Conservation (phyloP, 2,888 invertebrate species). For the Dioctria linearis region DNA sequence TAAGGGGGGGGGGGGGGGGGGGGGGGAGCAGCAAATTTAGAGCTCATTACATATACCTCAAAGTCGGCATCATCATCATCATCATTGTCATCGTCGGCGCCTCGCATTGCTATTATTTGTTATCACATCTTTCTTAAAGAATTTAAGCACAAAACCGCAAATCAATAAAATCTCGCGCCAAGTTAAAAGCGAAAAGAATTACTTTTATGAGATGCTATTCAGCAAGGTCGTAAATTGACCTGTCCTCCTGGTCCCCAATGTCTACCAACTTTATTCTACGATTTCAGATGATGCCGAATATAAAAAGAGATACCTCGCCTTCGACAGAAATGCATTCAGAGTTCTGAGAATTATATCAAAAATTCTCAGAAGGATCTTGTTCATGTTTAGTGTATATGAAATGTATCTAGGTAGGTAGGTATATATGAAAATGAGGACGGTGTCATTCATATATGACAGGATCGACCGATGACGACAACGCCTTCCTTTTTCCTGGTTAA, state of each 20-base stretch:
- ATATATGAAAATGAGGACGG: not conserved
- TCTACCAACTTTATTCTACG: slow-evolving; percentile 13
- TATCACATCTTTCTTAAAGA: slow-evolving; percentile 25
- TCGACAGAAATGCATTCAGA: slow-evolving; percentile 7
- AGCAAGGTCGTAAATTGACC: slow-evolving; percentile 41
- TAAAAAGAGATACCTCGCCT: not conserved
- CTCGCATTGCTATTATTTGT: not conserved
- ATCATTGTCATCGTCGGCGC: slow-evolving; percentile 8
- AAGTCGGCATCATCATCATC: not conserved
- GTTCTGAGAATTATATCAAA: slow-evolving; percentile 25
- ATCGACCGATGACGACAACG: too few relatives aligned
- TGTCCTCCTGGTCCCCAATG: too few relatives aligned
- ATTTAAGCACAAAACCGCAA: slow-evolving; percentile 37
- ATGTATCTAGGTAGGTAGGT: not conserved
- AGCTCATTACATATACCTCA: not conserved
- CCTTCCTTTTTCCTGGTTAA: slow-evolving; percentile 1
- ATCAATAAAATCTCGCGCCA: slow-evolving; percentile 40
- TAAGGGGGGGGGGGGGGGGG: not conserved
- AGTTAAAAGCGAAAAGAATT: not conserved
- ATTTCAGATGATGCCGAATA: not conserved
- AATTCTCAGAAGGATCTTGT: slow-evolving; percentile 45
- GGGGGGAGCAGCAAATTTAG: not conserved
- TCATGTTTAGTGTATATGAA: not conserved
- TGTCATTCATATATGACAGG: not conserved
- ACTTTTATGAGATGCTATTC: slow-evolving; percentile 18